phyloP scores from a whole-genome alignment of 2,113 vertebrate species.

The Hippocampus zosterae region DNA sequence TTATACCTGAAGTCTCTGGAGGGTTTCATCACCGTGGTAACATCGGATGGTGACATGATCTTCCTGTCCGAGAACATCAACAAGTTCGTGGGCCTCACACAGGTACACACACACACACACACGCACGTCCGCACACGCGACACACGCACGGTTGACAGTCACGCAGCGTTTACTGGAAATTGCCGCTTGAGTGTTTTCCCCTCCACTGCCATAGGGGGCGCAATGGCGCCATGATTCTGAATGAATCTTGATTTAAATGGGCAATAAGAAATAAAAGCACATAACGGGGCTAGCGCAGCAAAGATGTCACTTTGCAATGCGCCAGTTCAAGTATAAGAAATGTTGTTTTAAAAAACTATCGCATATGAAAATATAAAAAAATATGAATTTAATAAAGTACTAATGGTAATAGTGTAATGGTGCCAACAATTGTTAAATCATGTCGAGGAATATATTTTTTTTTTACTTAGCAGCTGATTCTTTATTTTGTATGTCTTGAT shows the following conservation, averaged over 20 bases:
- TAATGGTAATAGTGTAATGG: too few relatives aligned
- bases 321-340: too few relatives aligned
- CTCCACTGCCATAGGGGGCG: not conserved
- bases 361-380: too few relatives aligned
- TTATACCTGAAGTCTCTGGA: conserved; percentile 93
- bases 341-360: too few relatives aligned
- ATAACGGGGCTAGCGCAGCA: not conserved
- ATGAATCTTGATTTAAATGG: not conserved
- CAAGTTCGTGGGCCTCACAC: conserved; percentile 96
- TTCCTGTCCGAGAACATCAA: conserved; percentile 97
- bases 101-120: conserved; percentile 70
- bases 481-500: too few relatives aligned
- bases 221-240: not conserved
- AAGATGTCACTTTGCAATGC: too few relatives aligned
- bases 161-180: not conserved
- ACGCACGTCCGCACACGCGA: not conserved
- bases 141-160: not conserved
- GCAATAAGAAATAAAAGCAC: not conserved
- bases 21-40: conserved; percentile 93
- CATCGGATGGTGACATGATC: conserved; percentile 97
- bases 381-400: too few relatives aligned
- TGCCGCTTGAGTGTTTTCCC: not conserved
- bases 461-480: too few relatives aligned
- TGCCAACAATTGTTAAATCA: too few relatives aligned
- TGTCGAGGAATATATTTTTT: too few relatives aligned